Conservation (phyloP, 2,797 vertebrate genomes). For the Lithobates pipiens region DNA sequence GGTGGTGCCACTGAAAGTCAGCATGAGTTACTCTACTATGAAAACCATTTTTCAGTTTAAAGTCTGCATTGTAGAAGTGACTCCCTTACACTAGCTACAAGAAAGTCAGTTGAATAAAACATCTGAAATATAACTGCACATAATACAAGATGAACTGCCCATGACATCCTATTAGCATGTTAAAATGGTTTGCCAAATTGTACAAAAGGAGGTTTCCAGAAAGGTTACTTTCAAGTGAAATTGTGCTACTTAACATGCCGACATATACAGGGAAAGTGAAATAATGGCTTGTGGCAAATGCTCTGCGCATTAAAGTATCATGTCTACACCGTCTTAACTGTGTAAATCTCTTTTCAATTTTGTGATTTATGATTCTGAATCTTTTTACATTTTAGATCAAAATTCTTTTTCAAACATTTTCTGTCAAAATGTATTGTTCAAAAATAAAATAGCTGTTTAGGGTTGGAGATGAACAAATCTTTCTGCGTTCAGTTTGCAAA, state of each 20-base stretch:
- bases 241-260: neutral
- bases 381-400: too few relatives aligned
- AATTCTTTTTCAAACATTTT: neutral
- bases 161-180: constrained; percentile 15
- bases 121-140: neutral
- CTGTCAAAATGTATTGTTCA: neutral
- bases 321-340: too few relatives aligned
- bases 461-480: too few relatives aligned
- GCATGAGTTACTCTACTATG: neutral
- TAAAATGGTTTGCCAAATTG: neutral
- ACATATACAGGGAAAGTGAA: neutral
- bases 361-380: too few relatives aligned
- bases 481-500: too few relatives aligned
- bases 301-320: neutral
- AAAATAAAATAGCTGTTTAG: too few relatives aligned
- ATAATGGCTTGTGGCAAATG: neutral
- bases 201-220: neutral
- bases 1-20: too few relatives aligned
- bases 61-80: neutral
- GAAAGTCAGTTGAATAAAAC: neutral
- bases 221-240: neutral
- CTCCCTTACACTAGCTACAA: neutral
- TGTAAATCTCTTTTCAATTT: too few relatives aligned
- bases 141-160: neutral
- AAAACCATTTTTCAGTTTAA: neutral